These are phyloP conservation scores for Choristoneura rosaceana DNA, from an alignment of 2,888 invertebrate genomes.

Conservation along the genomic window DNA sequence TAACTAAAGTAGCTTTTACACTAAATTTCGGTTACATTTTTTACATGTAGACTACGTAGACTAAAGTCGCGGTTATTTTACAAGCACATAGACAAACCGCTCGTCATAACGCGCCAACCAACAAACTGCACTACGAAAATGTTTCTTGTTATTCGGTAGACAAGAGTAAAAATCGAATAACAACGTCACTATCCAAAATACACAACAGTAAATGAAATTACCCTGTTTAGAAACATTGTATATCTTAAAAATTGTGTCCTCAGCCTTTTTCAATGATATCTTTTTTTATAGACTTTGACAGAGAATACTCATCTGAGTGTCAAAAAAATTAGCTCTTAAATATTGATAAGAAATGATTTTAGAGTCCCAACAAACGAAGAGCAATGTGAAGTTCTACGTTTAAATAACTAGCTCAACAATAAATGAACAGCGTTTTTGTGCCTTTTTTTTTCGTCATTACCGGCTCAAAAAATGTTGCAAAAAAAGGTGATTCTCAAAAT, in stretches of 20 bases:
- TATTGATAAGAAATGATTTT: not conserved
- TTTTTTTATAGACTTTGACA: slow-evolving; percentile 61
- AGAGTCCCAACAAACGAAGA: too few species aligned
- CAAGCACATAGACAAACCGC: slow-evolving; percentile 34
- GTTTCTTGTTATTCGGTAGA: slow-evolving; percentile 57
- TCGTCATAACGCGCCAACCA: slow-evolving; percentile 37
- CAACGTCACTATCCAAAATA: slow-evolving; percentile 73
- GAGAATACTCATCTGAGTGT: slow-evolving; percentile 52
- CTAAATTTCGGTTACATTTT: slow-evolving; percentile 36
- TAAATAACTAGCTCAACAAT: too few species aligned
- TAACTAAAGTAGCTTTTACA: slow-evolving; percentile 28
- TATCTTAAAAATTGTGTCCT: slow-evolving; percentile 83
- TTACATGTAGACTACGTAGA: slow-evolving; percentile 32
- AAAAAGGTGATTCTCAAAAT: too few species aligned
- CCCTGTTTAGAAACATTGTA: slow-evolving; percentile 85
- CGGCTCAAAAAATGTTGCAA: too few species aligned
- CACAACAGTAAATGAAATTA: slow-evolving; percentile 82
- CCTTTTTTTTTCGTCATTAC: too few species aligned
- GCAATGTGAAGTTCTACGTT: too few species aligned
- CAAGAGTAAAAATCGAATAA: slow-evolving; percentile 75
- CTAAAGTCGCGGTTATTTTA: slow-evolving; percentile 29
- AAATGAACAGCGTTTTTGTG: too few species aligned
- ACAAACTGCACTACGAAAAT: slow-evolving; percentile 56
- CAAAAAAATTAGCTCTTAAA: slow-evolving; percentile 5
- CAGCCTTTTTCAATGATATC: slow-evolving; percentile 84